Conservation (phyloP, 35 echinoderm and acorn worm species). For the Anneissia japonica region DNA sequence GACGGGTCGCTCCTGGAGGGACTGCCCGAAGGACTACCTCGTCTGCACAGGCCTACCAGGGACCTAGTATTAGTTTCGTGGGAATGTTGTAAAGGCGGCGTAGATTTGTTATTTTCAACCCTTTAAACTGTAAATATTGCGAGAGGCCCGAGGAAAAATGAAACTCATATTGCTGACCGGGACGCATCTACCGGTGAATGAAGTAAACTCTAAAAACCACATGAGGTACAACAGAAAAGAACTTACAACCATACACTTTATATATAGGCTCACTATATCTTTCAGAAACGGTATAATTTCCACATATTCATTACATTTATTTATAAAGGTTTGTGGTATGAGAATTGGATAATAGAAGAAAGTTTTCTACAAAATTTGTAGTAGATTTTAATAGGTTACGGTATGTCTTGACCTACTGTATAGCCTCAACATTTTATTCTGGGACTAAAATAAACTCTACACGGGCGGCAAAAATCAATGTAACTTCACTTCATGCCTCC, state of each 20-base stretch:
- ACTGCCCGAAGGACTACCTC: neutral
- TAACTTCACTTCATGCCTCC: too few relatives aligned
- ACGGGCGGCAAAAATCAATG: too few relatives aligned
- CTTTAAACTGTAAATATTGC: neutral
- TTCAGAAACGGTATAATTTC: too few relatives aligned
- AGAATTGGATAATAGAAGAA: too few relatives aligned
- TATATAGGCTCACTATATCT: too few relatives aligned
- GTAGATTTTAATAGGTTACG: too few relatives aligned
- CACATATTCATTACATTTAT: too few relatives aligned
- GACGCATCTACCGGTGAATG: neutral
- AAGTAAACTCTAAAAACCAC: neutral
- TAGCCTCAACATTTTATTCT: too few relatives aligned
- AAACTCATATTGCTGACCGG: neutral
- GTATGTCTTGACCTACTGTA: too few relatives aligned
- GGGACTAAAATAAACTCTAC: too few relatives aligned
- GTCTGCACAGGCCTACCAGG: neutral
- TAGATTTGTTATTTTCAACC: slow-evolving; percentile 2
- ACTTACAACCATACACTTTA: neutral
- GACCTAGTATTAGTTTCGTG: neutral
- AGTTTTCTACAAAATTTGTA: too few relatives aligned
- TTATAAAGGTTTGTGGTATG: too few relatives aligned
- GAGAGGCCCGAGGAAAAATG: neutral
- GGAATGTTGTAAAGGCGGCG: neutral
- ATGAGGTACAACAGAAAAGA: neutral
- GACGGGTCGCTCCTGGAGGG: neutral